Conservation (phyloP, 2,113 vertebrate species). For the Vicugna pacos region DNA sequence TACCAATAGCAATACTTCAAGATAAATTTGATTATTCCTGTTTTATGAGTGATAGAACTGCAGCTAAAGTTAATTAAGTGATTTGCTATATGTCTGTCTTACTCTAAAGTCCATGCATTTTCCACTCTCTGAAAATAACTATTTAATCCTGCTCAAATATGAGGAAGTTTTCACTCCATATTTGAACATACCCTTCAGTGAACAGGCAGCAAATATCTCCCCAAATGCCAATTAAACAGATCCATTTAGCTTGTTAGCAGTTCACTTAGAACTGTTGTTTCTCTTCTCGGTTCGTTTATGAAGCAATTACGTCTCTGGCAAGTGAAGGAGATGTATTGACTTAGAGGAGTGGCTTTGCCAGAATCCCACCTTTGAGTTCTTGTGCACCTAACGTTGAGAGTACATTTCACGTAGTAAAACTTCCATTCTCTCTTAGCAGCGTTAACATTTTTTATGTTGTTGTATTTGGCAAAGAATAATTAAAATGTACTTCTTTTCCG, state of each 20-base stretch:
- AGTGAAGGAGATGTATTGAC: not conserved
- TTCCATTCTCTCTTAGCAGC: not conserved
- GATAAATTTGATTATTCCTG: not conserved
- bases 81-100: not conserved
- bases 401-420: not conserved
- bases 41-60: not conserved
- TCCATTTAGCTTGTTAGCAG: slow-evolving; percentile 57
- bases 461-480: slow-evolving; percentile 19
- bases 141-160: not conserved
- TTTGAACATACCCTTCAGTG: not conserved
- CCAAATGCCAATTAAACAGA: slow-evolving; percentile 28
- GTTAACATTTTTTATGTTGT: not conserved
- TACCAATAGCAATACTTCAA: not conserved
- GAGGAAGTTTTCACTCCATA: not conserved
- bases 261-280: slow-evolving; percentile 56
- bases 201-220: slow-evolving; percentile 25
- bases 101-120: not conserved
- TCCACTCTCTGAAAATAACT: not conserved
- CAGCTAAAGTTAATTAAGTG: not conserved
- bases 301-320: slow-evolving; percentile 62
- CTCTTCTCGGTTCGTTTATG: slow-evolving; percentile 57
- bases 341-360: not conserved
- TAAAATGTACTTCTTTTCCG: not conserved
- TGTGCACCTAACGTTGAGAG: not conserved
- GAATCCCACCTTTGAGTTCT: not conserved